Conservation (phyloP, 2,888 invertebrate genomes). For the Ischnus inquisitorius region DNA sequence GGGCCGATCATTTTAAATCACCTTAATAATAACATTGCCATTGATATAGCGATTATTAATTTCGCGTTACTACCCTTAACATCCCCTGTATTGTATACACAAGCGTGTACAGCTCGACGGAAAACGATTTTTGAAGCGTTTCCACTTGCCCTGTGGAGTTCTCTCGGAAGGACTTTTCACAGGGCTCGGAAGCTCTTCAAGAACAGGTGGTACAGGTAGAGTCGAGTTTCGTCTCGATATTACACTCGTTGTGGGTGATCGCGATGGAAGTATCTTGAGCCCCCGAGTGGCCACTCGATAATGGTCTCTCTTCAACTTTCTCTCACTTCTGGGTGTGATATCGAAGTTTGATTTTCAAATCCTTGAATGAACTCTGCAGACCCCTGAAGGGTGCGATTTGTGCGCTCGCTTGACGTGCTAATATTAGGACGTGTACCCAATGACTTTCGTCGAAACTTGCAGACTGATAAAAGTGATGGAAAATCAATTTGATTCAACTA, state of each 20-base stretch:
- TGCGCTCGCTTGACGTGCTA: background rate
- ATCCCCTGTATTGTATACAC: no score
- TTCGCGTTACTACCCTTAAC: no score
- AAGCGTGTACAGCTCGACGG: background rate
- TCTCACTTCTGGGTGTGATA: conserved; percentile 15
- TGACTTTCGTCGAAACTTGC: background rate
- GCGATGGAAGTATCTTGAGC: conserved; percentile 32
- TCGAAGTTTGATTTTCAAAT: conserved; percentile 15
- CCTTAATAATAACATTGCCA: no score
- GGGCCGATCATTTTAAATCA: no score
- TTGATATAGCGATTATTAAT: no score
- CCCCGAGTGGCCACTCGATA: conserved; percentile 49
- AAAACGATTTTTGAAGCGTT: background rate
- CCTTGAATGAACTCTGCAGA: background rate
- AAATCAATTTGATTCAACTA: background rate
- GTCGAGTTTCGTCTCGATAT: conserved; percentile 5
- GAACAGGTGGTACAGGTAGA: conserved; percentile 19
- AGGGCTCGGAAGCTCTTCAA: conserved; percentile 29
- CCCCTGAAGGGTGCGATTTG: background rate
- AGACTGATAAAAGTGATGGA: background rate
- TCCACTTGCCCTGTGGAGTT: background rate
- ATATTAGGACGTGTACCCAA: background rate
- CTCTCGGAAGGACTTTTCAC: conserved; percentile 11
- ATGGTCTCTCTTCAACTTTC: background rate
- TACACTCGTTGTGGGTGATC: conserved; percentile 31